These are phyloP conservation scores for Otis tarda DNA, from an alignment of 2,113 vertebrate genomes.

Conservation along the genomic window DNA sequence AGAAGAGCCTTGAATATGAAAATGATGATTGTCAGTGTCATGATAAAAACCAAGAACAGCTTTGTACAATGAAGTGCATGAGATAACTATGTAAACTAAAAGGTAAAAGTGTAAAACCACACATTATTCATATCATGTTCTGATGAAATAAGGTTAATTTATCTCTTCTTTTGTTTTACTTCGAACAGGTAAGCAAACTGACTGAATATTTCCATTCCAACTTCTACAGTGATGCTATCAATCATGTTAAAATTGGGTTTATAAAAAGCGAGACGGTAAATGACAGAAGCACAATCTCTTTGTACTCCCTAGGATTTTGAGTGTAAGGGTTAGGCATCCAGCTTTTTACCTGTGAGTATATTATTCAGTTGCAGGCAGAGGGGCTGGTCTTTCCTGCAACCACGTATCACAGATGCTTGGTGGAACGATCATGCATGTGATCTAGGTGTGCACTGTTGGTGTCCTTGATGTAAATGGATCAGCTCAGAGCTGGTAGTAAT, in stretches of 20 bases:
- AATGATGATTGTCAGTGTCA: not conserved
- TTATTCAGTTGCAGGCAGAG: not conserved
- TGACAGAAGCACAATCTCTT: not conserved
- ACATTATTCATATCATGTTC: not conserved
- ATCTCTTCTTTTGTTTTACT: not conserved
- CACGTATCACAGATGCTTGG: not conserved
- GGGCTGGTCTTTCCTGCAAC: not conserved
- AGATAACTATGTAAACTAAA: not conserved
- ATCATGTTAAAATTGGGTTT: not conserved
- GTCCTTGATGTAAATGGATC: conserved; percentile 2
- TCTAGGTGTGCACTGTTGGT: not conserved
- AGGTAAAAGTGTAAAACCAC: not conserved
- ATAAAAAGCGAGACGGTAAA: not conserved
- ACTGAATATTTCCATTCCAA: not conserved
- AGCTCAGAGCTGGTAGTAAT: not conserved
- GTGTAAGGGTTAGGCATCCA: not conserved
- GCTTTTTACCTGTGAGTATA: not conserved
- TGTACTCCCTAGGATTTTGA: not conserved
- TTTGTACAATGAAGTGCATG: not conserved
- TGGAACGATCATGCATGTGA: not conserved
- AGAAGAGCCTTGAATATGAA: not conserved
- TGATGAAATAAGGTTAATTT: not conserved
- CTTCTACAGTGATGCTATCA: not conserved
- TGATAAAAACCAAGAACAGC: not conserved
- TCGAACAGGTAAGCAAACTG: not conserved